Evolutionary conservation across 2,888 invertebrate species (phyloP), one percentile per base, ranked within the genome.

Genomic region (Caenorhabditis panamensis): DNA sequence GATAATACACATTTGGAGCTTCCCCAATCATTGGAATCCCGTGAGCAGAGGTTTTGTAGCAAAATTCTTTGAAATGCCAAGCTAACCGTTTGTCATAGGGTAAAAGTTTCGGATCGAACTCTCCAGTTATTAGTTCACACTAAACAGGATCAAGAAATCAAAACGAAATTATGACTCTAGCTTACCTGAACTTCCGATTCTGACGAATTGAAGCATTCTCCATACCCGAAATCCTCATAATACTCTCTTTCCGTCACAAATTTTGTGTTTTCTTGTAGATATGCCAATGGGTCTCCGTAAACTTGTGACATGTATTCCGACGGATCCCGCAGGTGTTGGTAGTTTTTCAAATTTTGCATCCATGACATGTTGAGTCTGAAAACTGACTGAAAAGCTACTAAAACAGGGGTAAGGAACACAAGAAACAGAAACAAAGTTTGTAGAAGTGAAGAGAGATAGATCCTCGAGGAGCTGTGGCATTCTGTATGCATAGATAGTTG

Each of bases 221-320:
- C 88, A 66, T 85, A 88, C 2, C 88, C 88, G 31, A 85, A 85
- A 59, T 88, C 86, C 8, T 87, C 89, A 76, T 86, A 89, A 71
- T 85, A 89, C 54, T 89, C 89, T 20, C 89, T 56, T 76, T 89
- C 89, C 0, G 89, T 89, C 8, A 88, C 85, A 75, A 89, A 89
- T 61, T 89, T 83, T 1, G 86, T 81, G 44, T 80, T 82, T 37
- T 89, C 88, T 53, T 79, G 76, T n/a, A 88, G 51, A 54, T 87
- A 86, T 2, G 87, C 87, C 49, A 86, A 58, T 3, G 89, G 86
- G 71, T 89, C 89, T 16, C 89, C 89, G 66, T 89, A 89, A 0
- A 87, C 86, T 82, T 86, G 71, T 68, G 86, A 84, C 88, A 89
- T 87, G 68, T 89, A 89, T 66, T 86, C 89, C n/a, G 84, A 76